Evolutionary conservation across 2,888 invertebrate genomes (phyloP).

Genomic region (Dynastes maya): DNA sequence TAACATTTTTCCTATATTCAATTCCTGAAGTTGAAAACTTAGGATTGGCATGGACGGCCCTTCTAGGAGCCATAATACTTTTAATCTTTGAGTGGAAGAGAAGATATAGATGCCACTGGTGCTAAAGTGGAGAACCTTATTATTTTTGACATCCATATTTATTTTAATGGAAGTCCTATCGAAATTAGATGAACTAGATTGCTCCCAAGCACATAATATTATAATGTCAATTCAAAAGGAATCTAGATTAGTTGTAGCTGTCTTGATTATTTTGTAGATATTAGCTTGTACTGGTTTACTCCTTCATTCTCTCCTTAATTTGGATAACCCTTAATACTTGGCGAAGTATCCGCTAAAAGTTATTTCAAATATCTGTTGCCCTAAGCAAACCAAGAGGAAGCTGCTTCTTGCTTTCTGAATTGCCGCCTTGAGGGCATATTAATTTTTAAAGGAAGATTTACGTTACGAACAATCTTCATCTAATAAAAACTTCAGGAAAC

Average conservation of each 20-base stretch:
- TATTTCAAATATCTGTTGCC: neutral
- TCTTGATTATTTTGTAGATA: constrained; percentile 88
- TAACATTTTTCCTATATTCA: constrained; percentile 88
- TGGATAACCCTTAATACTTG: too few species aligned
- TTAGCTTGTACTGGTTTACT: constrained; percentile 78
- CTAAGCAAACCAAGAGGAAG: neutral
- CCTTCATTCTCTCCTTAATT: too few species aligned
- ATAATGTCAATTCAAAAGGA: constrained; percentile 80
- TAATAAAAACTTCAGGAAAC: constrained; percentile 43
- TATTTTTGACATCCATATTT: constrained; percentile 92
- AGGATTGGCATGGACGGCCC: constrained; percentile 90
- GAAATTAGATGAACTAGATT: constrained; percentile 85
- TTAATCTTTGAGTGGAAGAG: constrained; percentile 83
- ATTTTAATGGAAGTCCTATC: constrained; percentile 92
- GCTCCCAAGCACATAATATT: constrained; percentile 76
- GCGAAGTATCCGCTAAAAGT: too few species aligned
- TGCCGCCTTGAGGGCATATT: constrained; percentile 14
- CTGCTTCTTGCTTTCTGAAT: neutral
- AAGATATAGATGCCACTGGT: constrained; percentile 87
- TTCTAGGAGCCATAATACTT: constrained; percentile 86
- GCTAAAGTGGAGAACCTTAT: constrained; percentile 90
- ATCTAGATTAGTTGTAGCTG: constrained; percentile 80
- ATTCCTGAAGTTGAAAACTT: constrained; percentile 81
- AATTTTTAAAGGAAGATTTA: constrained; percentile 41
- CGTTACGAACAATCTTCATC: constrained; percentile 6